Base-by-base conservation (phyloP, 1,140 invertebrate species). In the Paracyclopina nana region DNA sequence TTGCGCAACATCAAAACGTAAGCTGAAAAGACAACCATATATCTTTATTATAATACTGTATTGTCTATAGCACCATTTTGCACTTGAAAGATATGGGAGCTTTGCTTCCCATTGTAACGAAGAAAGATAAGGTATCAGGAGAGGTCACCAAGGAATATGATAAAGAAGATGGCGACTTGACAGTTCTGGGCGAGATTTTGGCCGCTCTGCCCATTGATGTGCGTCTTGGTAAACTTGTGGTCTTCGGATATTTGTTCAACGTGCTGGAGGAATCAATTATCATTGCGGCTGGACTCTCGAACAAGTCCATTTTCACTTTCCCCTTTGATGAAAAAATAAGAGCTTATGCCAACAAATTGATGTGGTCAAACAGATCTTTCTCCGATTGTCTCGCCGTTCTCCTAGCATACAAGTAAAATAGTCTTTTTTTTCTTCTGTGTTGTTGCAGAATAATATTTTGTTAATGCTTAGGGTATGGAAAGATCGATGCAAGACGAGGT, bases 161-260 rank as follows among this genome's bases (percentile, higher is more conserved):
- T 69, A 58, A 62, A 11, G 65, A 74, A 29, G 87, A 95, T 66
- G 90, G 90, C n/a, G 79, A 91, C 52, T 58, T 96, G 11, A 95
- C 87, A 0, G 79, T 77, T 62, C 66, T 95, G 53, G 92, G 92
- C 1, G 67, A 66, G 25, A 70, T 95, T 0, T 81, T 94, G 75
- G 75, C 80, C 0, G 62, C 63, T 40, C 64, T 96, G 29, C 90
- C 90, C 0, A 57, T 95, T 0, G 81, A 91, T 60, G 75, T 88
- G 11, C 71, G 73, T 34, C 60, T 90, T 4, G 72, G 80, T 9
- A 88, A 90, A 60, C 65, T 96, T 0, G 82, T 97, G 30, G 67
- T 87, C 31, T 64, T 95, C 0, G 90, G 90, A 1, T 76, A 88
- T 62, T 74, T 83, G 12, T 94, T 84, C 60, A 82, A 80, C 50